Conservation (phyloP, 2,113 vertebrate genomes). For the Clarias macrocephalus region DNA sequence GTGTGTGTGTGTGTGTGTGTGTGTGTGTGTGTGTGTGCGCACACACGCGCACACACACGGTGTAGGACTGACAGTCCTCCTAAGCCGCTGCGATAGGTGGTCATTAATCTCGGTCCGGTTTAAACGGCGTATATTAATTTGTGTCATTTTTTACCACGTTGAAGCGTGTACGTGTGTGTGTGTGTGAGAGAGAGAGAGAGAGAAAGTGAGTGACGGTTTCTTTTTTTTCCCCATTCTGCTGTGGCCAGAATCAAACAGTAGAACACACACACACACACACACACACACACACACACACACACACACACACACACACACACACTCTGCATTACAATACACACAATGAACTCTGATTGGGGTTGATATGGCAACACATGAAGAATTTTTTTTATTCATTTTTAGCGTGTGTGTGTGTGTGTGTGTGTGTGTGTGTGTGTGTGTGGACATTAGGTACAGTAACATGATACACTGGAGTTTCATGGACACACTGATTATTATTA, state of each 20-base stretch:
- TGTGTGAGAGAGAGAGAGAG: constrained; percentile 48
- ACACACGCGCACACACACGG: constrained; percentile 75
- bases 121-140: constrained; percentile 99
- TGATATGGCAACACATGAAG: constrained; percentile 89
- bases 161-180: constrained; percentile 80
- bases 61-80: constrained; percentile 98
- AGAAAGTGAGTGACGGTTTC: constrained; percentile 59
- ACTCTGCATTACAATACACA: constrained; percentile 81
- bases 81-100: constrained; percentile 95
- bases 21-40: constrained; percentile 69
- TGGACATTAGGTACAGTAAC: not conserved
- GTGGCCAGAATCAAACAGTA: constrained; percentile 56
- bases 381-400: not conserved
- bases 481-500: not conserved
- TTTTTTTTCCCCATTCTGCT: not conserved
- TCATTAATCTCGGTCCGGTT: constrained; percentile 99
- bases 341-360: constrained; percentile 86
- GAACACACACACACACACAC: not conserved
- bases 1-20: constrained; percentile 31
- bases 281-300: not conserved
- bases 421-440: not conserved
- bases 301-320: not conserved
- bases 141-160: constrained; percentile 99
- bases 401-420: not conserved
- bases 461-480: not conserved